These are phyloP conservation scores for Eupithecia abbreviata DNA, from an alignment of 2,888 invertebrate genomes.

Conservation along the genomic window DNA sequence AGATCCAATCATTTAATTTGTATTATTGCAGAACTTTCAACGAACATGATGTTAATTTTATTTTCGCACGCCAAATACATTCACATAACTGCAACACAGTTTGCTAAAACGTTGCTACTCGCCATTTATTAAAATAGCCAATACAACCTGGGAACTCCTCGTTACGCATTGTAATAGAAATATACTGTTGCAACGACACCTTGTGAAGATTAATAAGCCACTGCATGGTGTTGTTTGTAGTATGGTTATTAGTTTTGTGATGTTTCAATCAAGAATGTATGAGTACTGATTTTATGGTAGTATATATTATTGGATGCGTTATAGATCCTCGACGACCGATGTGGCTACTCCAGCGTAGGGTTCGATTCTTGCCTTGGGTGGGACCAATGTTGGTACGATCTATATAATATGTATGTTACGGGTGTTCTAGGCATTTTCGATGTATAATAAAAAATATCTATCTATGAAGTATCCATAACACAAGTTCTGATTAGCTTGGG, in stretches of 20 bases:
- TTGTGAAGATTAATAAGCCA: slow-evolving; percentile 44
- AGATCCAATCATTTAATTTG: neutral
- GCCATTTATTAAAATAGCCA: slow-evolving; percentile 14
- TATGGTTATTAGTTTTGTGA: neutral
- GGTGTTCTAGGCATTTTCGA: too few relatives aligned
- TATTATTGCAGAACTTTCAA: neutral
- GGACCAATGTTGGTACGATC: too few relatives aligned
- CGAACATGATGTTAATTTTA: neutral
- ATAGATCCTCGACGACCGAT: too few relatives aligned
- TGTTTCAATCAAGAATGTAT: neutral
- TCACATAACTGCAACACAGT: neutral
- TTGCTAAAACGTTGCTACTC: slow-evolving; percentile 4
- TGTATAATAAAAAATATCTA: too few relatives aligned
- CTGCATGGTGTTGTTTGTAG: neutral
- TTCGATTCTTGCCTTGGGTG: too few relatives aligned
- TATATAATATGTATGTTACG: too few relatives aligned
- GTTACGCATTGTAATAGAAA: slow-evolving; percentile 23
- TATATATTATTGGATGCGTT: too few relatives aligned
- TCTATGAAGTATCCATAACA: too few relatives aligned
- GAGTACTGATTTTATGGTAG: too few relatives aligned
- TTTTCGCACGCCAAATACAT: neutral
- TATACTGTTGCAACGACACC: slow-evolving; percentile 12
- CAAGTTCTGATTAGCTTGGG: too few relatives aligned
- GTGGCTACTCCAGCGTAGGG: too few relatives aligned
- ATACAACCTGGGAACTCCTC: slow-evolving; percentile 17